A percentile compares a stretch with the other conserved stretches of the same genome.
These are phyloP conservation scores for Kobus ellipsiprymnus DNA, from an alignment of 2,113 vertebrate genomes.

Conservation along the genomic window DNA sequence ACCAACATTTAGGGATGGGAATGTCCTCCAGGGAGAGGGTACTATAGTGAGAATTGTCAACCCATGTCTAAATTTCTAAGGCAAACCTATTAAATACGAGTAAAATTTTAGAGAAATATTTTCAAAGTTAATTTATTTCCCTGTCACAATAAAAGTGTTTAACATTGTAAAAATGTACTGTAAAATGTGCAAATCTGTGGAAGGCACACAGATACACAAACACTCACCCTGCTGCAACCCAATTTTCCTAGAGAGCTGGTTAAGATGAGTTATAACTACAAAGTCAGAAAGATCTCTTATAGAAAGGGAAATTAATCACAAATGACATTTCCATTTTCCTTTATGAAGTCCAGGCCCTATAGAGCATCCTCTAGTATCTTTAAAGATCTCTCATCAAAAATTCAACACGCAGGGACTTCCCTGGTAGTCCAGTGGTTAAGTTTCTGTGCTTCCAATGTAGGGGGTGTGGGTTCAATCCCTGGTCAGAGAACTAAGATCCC, in stretches of 20 bases:
- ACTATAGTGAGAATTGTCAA: background rate
- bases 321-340: background rate
- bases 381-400: background rate
- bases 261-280: background rate
- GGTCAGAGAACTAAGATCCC: background rate
- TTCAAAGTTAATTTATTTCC: background rate
- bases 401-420: background rate
- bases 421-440: background rate
- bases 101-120: conserved; percentile 22
- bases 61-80: background rate
- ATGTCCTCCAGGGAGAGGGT: background rate
- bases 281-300: background rate
- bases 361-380: background rate
- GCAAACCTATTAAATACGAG: background rate
- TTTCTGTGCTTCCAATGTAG: fast-evolving
- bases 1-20: background rate
- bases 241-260: background rate
- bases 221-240: background rate
- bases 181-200: background rate
- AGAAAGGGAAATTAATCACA: background rate
- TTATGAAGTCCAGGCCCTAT: background rate
- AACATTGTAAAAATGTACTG: background rate
- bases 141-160: background rate
- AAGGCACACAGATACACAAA: background rate
- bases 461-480: background rate